Conservation (phyloP, 2,113 vertebrate genomes). For the Rhegmatorhina hoffmannsi region DNA sequence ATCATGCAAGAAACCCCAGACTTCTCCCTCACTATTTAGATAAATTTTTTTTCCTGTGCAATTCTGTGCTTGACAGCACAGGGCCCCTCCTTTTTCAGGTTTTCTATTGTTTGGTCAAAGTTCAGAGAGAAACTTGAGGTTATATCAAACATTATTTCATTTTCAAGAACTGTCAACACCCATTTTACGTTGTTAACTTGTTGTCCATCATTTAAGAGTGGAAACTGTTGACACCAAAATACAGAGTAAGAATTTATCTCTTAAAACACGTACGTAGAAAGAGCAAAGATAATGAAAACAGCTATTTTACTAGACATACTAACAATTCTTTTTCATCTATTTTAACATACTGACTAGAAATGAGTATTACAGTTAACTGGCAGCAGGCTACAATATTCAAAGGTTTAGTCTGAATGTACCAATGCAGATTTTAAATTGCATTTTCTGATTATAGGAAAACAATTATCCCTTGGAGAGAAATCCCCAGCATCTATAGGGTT, state of each 20-base stretch:
- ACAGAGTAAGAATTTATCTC: constrained; percentile 53
- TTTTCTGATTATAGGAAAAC: neutral
- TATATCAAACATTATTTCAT: constrained; percentile 73
- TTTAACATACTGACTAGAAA: constrained; percentile 4
- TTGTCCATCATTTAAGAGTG: constrained; percentile 63
- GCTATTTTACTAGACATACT: constrained; percentile 25
- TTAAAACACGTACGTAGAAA: constrained; percentile 19
- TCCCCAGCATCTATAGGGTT: neutral
- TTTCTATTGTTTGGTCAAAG: constrained; percentile 72
- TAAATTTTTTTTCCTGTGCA: constrained; percentile 65
- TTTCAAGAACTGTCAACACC: constrained; percentile 70
- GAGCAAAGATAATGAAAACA: constrained; percentile 26
- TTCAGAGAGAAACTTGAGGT: constrained; percentile 75
- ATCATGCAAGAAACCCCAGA: constrained; percentile 77
- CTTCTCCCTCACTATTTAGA: constrained; percentile 74
- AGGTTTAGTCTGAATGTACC: neutral
- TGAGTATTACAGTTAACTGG: neutral
- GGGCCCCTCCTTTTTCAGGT: constrained; percentile 54
- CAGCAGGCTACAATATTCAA: neutral
- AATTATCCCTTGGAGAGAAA: neutral
- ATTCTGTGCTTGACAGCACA: constrained; percentile 73
- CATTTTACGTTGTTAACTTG: constrained; percentile 76
- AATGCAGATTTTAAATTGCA: neutral
- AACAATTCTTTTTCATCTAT: neutral
- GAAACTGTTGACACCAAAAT: constrained; percentile 67